phyloP scores from a whole-genome alignment of 2,113 vertebrate species.

The Morone chrysops region DNA sequence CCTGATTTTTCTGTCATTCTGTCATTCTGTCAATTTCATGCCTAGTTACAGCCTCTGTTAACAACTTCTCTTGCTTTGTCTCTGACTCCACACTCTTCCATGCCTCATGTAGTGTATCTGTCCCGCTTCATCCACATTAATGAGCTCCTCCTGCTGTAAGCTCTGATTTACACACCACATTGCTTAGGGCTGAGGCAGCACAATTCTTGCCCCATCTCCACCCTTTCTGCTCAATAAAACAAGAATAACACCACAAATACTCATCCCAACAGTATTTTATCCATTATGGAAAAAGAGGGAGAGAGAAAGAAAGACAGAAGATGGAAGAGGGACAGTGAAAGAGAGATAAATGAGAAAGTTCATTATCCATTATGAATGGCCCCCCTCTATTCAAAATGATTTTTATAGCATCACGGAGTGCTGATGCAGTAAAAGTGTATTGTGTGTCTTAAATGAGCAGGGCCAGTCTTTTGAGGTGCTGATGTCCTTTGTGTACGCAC shows the following conservation, averaged over 20 bases:
- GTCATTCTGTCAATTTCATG: conserved; percentile 13
- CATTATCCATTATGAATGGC: conserved; percentile 70
- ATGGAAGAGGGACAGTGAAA: conserved; percentile 27
- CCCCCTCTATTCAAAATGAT: conserved; percentile 42
- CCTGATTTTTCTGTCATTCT: no score
- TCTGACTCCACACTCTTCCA: conserved; percentile 9
- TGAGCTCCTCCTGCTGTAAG: conserved; percentile 60
- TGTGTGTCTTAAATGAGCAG: conserved; percentile 43
- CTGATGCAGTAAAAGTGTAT: conserved; percentile 57
- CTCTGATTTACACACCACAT: conserved; percentile 59
- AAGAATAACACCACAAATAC: conserved; percentile 69
- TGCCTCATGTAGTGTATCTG: conserved; percentile 39
- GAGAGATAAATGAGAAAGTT: conserved; percentile 63
- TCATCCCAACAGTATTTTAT: conserved; percentile 57
- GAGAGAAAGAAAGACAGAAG: conserved; percentile 27
- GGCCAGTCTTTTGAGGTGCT: conserved; percentile 5
- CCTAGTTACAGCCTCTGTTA: conserved; percentile 13
- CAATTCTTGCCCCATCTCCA: conserved; percentile 39
- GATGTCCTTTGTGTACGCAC: conserved; percentile 15
- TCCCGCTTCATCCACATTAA: conserved; percentile 63
- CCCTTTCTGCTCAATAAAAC: conserved; percentile 73
- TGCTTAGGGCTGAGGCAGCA: conserved; percentile 64
- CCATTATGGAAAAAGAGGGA: conserved; percentile 40
- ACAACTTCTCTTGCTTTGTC: conserved; percentile 27
- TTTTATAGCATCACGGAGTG: conserved; percentile 56